A percentile compares a stretch with the other conserved stretches of the same genome.
phyloP scores from a whole-genome alignment of 37 sponge, comb jelly and placozoan genomes.

The Theonella swinhoei region DNA sequence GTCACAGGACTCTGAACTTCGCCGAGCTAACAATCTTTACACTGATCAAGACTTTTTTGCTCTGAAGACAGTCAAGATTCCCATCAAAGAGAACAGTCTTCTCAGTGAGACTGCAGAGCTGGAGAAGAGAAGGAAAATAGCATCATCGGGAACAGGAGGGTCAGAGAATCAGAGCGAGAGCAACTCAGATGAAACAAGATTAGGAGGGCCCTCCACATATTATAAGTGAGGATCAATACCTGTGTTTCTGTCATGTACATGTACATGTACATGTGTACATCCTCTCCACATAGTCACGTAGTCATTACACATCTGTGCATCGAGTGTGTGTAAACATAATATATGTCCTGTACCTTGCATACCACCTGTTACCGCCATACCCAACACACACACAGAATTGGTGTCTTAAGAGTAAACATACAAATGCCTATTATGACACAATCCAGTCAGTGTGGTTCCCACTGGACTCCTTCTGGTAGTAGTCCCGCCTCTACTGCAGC shows the following conservation, averaged over 20 bases:
- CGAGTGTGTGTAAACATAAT: too few relatives aligned
- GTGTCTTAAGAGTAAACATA: too few relatives aligned
- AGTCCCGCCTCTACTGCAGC: too few relatives aligned
- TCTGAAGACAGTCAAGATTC: constrained; percentile 76
- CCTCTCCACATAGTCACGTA: neutral
- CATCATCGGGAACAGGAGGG: neutral
- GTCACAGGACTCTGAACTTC: constrained; percentile 69
- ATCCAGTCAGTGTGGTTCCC: too few relatives aligned
- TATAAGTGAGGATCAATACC: constrained; percentile 21
- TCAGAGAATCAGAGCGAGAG: constrained; percentile 24
- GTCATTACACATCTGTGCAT: neutral
- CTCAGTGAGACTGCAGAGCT: constrained; percentile 54
- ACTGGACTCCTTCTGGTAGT: too few relatives aligned
- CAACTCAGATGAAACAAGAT: constrained; percentile 43
- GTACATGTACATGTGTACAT: too few relatives aligned
- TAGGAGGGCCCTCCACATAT: constrained; percentile 53
- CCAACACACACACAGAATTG: too few relatives aligned
- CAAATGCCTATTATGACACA: too few relatives aligned
- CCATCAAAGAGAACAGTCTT: constrained; percentile 63
- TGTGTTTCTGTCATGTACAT: neutral
- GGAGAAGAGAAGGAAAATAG: constrained; percentile 58
- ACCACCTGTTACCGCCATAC: too few relatives aligned
- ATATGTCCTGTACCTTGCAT: too few relatives aligned
- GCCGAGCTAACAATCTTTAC: constrained; percentile 78
- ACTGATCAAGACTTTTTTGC: constrained; percentile 78